Evolutionary conservation across 2,797 vertebrate species (phyloP), one percentile per base, ranked within the genome.

Genomic region (Synanceia verrucosa): DNA sequence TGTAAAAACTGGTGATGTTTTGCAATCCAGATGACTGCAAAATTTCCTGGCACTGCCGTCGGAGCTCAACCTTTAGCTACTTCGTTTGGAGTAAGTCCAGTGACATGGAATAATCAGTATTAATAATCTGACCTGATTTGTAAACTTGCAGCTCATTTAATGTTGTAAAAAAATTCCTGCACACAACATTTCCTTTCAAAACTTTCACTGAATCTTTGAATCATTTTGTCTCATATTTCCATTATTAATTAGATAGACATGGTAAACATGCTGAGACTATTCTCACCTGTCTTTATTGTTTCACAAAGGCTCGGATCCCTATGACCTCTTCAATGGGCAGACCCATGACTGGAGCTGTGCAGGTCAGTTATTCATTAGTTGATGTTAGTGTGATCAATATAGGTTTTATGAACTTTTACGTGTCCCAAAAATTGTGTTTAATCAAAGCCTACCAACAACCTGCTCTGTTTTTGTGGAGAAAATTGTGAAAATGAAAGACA

Each of bases 241-340:
- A 19, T 21, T 1, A 56, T 46, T 23, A 43, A 61, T 21, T 0
- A 16, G 6, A 18, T 50, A 50, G 16, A n/a, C n/a, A n/a, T n/a
- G n/a, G 2, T 46, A 10, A 46, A 23, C 11, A 4, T 31, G 2
- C 3, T 13, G 37, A 36, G 29, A 24, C 21, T 12, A 12, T 33
- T 65, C 9, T 59, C 33, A 19, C 3, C 21, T 21, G 2, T 48
- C 1, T 41, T n/a, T n/a, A 29, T 60, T 81, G 19, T 81, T 61
- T 77, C n/a, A n/a, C 76, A 37, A 67, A 99, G 98, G 88, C 95
- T 68, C 96, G 96, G 44, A 61, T 91, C 58, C 92, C 94, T 46
- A 74, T 97, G 86, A 76, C 87, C 48, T 97, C 97, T 31, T 97
- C 97, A 21, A 86, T 95, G 93, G 97, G 97, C 88, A 95, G 98